Percentiles rank a stretch among this genome's conserved stretches.
These are phyloP conservation scores for Pangasius mekongensis DNA, from an alignment of 2,797 vertebrate species.

Conservation along the genomic window DNA sequence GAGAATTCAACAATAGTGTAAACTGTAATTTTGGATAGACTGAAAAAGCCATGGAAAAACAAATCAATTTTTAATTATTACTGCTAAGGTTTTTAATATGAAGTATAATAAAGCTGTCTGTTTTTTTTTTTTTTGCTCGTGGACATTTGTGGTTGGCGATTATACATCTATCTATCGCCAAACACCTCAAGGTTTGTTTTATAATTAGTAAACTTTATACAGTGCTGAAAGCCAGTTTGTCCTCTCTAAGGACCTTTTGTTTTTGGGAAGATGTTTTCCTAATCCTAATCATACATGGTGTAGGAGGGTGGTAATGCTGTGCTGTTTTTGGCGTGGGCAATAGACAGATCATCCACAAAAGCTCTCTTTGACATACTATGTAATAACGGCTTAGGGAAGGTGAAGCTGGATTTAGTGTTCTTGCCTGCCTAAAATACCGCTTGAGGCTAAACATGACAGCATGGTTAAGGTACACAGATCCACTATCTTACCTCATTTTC, in stretches of 20 bases:
- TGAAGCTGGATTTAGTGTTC: constrained; percentile 32
- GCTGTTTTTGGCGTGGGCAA: not conserved
- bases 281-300: not conserved
- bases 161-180: not conserved
- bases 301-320: not conserved
- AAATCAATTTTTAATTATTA: not conserved
- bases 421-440: constrained; percentile 28
- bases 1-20: not conserved
- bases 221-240: not conserved
- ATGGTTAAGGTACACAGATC: constrained; percentile 16
- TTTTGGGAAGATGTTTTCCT: not conserved
- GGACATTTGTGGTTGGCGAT: not conserved
- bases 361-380: constrained; percentile 18
- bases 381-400: constrained; percentile 34
- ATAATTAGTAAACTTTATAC: not conserved
- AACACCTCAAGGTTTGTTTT: not conserved
- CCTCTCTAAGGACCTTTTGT: not conserved
- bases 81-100: not conserved
- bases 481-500: constrained; percentile 2
- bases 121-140: not conserved
- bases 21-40: not conserved
- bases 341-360: constrained; percentile 25
- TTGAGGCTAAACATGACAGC: constrained; percentile 43
- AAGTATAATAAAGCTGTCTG: not conserved
- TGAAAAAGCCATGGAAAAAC: not conserved